Evolutionary conservation across 1,140 invertebrate species (phyloP).

Genomic region (Drosophila parvula): DNA sequence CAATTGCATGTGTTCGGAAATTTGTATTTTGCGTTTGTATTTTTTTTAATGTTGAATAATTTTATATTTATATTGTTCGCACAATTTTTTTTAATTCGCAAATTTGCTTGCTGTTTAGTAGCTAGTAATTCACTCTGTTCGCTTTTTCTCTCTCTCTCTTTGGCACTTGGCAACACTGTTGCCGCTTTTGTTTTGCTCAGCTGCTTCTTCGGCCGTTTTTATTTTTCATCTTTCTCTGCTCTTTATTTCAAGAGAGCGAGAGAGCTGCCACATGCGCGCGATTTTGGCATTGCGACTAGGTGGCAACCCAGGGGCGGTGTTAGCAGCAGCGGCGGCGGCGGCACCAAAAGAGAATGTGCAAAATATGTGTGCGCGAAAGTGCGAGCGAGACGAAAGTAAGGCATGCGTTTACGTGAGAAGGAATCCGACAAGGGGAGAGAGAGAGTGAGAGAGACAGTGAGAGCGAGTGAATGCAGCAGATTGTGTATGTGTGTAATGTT

Average conservation of each 20-base stretch:
- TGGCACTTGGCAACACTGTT: slow-evolving; percentile 44
- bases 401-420: slow-evolving; percentile 24
- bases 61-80: not conserved
- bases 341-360: slow-evolving; percentile 49
- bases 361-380: slow-evolving; percentile 30
- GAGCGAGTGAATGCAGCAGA: slow-evolving; percentile 33
- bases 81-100: not conserved
- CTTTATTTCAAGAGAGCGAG: slow-evolving; percentile 1
- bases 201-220: slow-evolving; percentile 52
- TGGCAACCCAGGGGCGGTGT: slow-evolving; percentile 60
- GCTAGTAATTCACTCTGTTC: not conserved
- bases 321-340: slow-evolving; percentile 24
- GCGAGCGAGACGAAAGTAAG: slow-evolving; percentile 33
- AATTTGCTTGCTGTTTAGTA: too few relatives aligned
- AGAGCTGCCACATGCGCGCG: slow-evolving; percentile 32
- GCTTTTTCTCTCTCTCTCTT: not conserved
- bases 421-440: slow-evolving; percentile 2
- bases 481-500: slow-evolving; percentile 63
- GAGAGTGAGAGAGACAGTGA: slow-evolving; percentile 16
- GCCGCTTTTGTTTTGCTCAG: slow-evolving; percentile 74
- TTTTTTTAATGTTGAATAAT: not conserved
- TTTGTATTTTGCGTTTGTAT: not conserved
- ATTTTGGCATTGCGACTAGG: slow-evolving; percentile 46
- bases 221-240: slow-evolving; percentile 1
- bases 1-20: not conserved